phyloP scores from a whole-genome alignment of 2,888 invertebrate species.

The Alentia gelatinosa region DNA sequence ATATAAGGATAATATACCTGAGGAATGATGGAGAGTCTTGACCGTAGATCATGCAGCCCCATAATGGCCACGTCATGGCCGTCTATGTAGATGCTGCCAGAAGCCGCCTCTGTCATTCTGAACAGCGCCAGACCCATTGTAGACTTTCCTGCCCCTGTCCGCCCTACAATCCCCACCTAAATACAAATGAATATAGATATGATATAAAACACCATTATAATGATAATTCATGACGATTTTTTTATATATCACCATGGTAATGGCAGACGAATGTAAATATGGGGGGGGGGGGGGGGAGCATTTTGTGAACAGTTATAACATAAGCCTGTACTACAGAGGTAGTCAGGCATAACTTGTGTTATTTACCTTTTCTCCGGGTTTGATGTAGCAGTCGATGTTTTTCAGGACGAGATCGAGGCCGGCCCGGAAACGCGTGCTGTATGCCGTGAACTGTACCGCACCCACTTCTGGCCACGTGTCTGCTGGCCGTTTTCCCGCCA shows the following conservation, averaged over 20 bases:
- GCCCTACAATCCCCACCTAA: constrained; percentile 75
- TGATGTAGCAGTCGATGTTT: constrained; percentile 72
- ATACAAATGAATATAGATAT: too few species aligned
- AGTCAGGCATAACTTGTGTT: too few species aligned
- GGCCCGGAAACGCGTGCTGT: constrained; percentile 75
- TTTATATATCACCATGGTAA: not conserved
- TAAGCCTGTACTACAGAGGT: too few species aligned
- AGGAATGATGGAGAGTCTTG: constrained; percentile 74
- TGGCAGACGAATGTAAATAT: too few species aligned
- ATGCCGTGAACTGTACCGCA: constrained; percentile 72
- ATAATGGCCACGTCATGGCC: constrained; percentile 69
- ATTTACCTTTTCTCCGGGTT: constrained; percentile 74
- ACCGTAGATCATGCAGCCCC: constrained; percentile 85
- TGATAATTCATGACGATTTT: not conserved
- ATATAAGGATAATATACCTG: constrained; percentile 81
- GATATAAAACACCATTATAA: too few species aligned
- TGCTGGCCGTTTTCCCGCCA: constrained; percentile 28
- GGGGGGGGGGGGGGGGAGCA: too few species aligned
- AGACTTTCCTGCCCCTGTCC: constrained; percentile 77
- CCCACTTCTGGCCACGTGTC: constrained; percentile 76
- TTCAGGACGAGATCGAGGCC: constrained; percentile 77
- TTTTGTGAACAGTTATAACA: too few species aligned
- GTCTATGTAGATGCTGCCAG: constrained; percentile 73
- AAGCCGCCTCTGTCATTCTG: constrained; percentile 72
- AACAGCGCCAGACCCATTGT: constrained; percentile 75